Evolutionary conservation across 2,888 invertebrate species (phyloP).

Genomic region (Drosophila cyrtoloma): DNA sequence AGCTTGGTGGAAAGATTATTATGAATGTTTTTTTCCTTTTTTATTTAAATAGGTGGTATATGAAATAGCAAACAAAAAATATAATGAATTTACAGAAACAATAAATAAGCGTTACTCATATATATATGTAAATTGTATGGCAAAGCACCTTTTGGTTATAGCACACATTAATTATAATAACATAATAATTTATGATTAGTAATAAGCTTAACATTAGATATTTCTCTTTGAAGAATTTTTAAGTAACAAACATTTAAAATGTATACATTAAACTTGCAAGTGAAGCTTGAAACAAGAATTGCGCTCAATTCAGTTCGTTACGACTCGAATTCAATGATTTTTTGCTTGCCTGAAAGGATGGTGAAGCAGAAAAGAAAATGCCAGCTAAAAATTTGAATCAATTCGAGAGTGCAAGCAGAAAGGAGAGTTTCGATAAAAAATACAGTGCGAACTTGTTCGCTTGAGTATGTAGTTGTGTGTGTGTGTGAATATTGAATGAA

Average conservation of each 20-base stretch:
- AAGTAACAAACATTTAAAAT: background rate
- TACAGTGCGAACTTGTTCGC: background rate
- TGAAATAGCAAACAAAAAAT: constrained; percentile 47
- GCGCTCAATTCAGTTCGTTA: constrained; percentile 14
- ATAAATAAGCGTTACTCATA: constrained; percentile 7
- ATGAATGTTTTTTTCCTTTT: constrained; percentile 54
- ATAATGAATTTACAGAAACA: constrained; percentile 27
- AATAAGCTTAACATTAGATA: constrained; percentile 4
- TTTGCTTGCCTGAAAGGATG: constrained; percentile 3
- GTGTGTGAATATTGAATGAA: constrained; percentile 21
- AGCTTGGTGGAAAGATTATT: constrained; percentile 72
- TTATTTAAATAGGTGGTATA: constrained; percentile 39
- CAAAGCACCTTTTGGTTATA: constrained; percentile 30
- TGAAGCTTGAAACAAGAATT: constrained; percentile 7
- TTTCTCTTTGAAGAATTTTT: constrained; percentile 6
- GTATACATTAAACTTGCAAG: background rate
- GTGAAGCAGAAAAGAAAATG: constrained; percentile 26
- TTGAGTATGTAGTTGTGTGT: constrained; percentile 2
- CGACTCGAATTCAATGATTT: constrained; percentile 16
- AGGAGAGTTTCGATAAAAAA: constrained; percentile 1
- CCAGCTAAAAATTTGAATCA: constrained; percentile 56
- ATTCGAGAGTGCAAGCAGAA: constrained; percentile 35
- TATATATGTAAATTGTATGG: constrained; percentile 2
- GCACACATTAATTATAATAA: constrained; percentile 1
- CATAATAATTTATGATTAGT: constrained; percentile 6